Conservation (phyloP, 2,113 vertebrate species). For the Macrotus californicus region DNA sequence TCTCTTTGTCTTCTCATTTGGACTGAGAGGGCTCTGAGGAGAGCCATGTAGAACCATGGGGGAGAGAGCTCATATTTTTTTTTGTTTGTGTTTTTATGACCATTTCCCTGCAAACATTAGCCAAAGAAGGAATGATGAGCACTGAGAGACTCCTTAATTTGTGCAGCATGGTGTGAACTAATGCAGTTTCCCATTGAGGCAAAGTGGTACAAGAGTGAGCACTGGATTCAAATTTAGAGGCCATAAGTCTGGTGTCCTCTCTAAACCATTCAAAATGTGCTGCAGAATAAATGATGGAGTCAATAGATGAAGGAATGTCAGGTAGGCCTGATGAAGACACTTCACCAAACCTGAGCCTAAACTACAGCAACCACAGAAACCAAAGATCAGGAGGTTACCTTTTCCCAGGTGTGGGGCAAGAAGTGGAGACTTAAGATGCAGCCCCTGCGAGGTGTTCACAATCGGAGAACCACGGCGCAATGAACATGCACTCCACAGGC, state of each 20-base stretch:
- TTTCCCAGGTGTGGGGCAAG: background rate
- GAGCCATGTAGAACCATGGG: background rate
- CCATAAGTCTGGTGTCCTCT: background rate
- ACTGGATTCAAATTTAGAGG: background rate
- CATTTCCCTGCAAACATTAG: background rate
- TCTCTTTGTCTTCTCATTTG: slow-evolving; percentile 31
- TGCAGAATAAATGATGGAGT: background rate
- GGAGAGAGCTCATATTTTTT: background rate
- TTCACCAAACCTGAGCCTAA: background rate
- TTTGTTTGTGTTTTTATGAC: background rate
- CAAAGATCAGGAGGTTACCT: background rate
- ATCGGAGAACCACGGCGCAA: background rate
- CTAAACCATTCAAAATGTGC: background rate
- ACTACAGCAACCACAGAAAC: background rate
- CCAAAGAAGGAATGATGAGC: background rate
- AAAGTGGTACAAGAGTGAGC: background rate
- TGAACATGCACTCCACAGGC: background rate
- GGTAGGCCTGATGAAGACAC: background rate
- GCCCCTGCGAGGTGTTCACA: background rate
- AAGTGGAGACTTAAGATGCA: background rate
- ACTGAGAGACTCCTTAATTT: background rate
- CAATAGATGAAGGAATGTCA: background rate
- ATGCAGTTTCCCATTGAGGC: background rate
- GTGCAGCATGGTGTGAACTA: background rate
- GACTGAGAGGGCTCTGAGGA: background rate